Evolutionary conservation across 2,113 vertebrate species (phyloP).

Genomic region (Rhegmatorhina hoffmannsi): DNA sequence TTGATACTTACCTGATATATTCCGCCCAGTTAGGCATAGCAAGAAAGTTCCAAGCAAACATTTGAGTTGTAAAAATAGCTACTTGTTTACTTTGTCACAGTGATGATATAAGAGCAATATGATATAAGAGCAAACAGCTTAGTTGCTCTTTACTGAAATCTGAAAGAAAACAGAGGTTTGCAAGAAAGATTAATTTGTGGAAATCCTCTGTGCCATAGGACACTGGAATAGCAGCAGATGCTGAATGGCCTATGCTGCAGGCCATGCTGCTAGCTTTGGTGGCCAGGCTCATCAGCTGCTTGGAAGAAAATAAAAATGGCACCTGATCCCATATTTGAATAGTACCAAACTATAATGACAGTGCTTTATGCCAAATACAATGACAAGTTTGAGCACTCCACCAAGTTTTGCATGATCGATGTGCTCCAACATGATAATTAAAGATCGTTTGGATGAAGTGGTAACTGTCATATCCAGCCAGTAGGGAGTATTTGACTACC

Average conservation of each 20-base stretch:
- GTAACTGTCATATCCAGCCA: background rate
- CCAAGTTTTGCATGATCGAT: background rate
- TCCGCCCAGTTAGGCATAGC: background rate
- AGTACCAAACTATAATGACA: background rate
- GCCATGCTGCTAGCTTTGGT: background rate
- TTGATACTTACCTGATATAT: background rate
- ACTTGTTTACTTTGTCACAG: background rate
- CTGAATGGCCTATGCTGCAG: background rate
- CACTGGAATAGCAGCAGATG: background rate
- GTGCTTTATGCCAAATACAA: background rate
- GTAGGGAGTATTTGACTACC: background rate
- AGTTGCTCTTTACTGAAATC: background rate
- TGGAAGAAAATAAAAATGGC: background rate
- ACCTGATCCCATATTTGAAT: background rate
- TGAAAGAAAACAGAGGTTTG: background rate
- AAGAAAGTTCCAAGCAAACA: background rate
- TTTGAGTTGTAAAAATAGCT: background rate
- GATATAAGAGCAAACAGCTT: background rate
- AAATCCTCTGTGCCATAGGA: background rate
- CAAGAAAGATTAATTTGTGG: background rate
- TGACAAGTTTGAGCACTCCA: background rate
- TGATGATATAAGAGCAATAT: background rate
- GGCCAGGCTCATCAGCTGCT: background rate
- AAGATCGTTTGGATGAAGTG: background rate
- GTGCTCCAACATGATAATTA: background rate